Base-by-base conservation (phyloP, 2,797 vertebrate species). In the Periophthalmus magnuspinnatus region DNA sequence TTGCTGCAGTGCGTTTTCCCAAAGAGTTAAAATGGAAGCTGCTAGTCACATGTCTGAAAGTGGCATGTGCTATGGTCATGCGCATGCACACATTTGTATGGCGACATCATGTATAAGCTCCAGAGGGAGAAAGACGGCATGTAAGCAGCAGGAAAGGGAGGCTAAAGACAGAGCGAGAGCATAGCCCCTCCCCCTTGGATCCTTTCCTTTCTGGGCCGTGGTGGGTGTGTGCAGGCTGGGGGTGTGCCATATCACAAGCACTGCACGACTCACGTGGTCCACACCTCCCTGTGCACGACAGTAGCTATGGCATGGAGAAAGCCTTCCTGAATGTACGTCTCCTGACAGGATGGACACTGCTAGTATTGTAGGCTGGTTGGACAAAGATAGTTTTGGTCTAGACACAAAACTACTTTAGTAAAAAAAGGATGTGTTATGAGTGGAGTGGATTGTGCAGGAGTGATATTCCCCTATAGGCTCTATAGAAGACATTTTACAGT, bases 21-120 rank as follows among this genome's bases (percentile, higher is more conserved):
- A 86, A 87, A 85, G 82, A 86, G 88, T 92, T 93, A 90, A 93
- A 93, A 93, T 93, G 91, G 91, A 93, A 90, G 81, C 87, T 79
- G 22, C 80, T 73, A 85, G 89, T 93, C 91, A 93, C 92, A 93
- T 93, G 91, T 87, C 82, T 86, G 80, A 84, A 75, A 89, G 84
- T 86, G 78, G 79, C 90, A 89, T 93, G 90, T 89, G 86, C 86
- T 84, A 75, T 69, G 21, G 28, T 73, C 32, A 17, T 8, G 59
- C 64, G 58, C 38, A 45, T 17, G 17, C 67, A 52, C 41, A 67
- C 58, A n/a, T 65, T 65, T 4, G 1, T 28, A 76, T 56, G 68
- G 71, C 82, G 63, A 71, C 80, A 82, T 75, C 61, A 75, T 78
- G 70, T 73, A 75, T 77, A 70, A 69, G 77, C 76, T 81, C 80